Conservation (phyloP, 2,113 vertebrate species). For the Hypomesus transpacificus region DNA sequence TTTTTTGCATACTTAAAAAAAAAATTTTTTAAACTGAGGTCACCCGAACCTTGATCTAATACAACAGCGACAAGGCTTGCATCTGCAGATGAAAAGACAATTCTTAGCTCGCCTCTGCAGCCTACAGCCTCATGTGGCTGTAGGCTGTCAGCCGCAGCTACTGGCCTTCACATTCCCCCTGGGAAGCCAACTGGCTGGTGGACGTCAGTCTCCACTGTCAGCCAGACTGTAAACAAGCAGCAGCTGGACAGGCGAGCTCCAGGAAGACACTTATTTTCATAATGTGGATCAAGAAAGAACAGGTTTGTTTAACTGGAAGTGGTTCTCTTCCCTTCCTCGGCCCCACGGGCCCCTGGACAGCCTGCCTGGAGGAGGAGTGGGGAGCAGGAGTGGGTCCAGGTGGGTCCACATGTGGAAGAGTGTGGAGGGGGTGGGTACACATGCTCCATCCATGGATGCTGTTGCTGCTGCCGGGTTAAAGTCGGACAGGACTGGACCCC, state of each 20-base stretch:
- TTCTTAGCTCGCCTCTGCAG: no score
- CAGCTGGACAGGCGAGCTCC: constrained; percentile 55
- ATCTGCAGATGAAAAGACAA: no score
- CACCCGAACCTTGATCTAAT: no score
- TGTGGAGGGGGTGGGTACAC: not conserved
- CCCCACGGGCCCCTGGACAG: constrained; percentile 26
- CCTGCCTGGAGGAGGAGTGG: constrained; percentile 20
- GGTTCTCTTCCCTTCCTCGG: constrained; percentile 60
- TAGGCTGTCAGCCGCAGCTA: no score
- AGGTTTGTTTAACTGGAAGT: constrained; percentile 68
- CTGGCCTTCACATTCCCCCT: not conserved
- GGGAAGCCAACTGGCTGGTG: constrained; percentile 16
- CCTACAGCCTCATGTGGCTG: no score
- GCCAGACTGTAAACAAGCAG: constrained; percentile 58
- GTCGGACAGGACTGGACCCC: not conserved
- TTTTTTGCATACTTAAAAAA: no score
- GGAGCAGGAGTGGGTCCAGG: not conserved
- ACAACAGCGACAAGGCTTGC: no score
- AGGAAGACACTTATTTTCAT: constrained; percentile 62
- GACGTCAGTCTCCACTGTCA: constrained; percentile 50
- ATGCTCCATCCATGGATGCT: constrained; percentile 28
- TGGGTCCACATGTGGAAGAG: no score
- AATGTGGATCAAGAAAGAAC: constrained; percentile 54
- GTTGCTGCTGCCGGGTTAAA: constrained; percentile 3
- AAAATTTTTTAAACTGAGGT: no score